A percentile compares a stretch with the other conserved stretches of the same genome.
Evolutionary conservation across 2,113 vertebrate species (phyloP).

Genomic region (Halcyon malimbica): DNA sequence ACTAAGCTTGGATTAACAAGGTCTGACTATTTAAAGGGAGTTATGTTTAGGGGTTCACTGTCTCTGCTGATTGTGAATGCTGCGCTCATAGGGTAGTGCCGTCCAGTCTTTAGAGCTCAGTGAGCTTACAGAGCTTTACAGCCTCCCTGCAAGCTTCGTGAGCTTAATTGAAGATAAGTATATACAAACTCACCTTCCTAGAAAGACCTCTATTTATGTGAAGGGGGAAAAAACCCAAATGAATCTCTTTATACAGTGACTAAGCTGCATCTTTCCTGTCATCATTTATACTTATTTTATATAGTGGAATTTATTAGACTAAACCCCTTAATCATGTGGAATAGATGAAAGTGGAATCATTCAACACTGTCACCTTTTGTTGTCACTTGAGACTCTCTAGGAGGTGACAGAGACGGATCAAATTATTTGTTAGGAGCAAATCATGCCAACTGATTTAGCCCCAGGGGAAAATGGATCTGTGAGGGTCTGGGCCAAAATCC

Average conservation of each 20-base stretch:
- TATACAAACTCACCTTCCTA: conserved; percentile 58
- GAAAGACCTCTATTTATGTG: conserved; percentile 54
- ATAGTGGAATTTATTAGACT: conserved; percentile 31
- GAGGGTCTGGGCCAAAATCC: not conserved
- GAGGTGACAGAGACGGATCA: not conserved
- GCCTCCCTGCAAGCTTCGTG: conserved; percentile 61
- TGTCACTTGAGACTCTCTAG: not conserved
- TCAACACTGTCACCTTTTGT: conserved; percentile 39
- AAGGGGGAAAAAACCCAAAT: conserved; percentile 6
- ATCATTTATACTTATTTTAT: conserved; percentile 54
- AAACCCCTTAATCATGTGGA: conserved; percentile 19
- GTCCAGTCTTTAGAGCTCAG: conserved; percentile 68
- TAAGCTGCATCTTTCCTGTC: conserved; percentile 45
- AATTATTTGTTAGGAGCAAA: conserved; percentile 1
- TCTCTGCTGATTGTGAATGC: conserved; percentile 58
- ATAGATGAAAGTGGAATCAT: conserved; percentile 53
- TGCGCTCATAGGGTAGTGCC: conserved; percentile 26
- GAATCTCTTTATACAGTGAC: conserved; percentile 46
- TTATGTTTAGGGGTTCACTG: conserved; percentile 62
- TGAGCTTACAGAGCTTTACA: conserved; percentile 69
- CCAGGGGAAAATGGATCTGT: not conserved
- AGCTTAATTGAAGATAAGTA: conserved; percentile 72
- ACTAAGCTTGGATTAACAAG: conserved; percentile 73
- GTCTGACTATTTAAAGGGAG: conserved; percentile 64
- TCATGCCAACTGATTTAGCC: not conserved